Evolutionary conservation across 2,888 invertebrate genomes (phyloP).

Genomic region (Dexiosoma caninum): DNA sequence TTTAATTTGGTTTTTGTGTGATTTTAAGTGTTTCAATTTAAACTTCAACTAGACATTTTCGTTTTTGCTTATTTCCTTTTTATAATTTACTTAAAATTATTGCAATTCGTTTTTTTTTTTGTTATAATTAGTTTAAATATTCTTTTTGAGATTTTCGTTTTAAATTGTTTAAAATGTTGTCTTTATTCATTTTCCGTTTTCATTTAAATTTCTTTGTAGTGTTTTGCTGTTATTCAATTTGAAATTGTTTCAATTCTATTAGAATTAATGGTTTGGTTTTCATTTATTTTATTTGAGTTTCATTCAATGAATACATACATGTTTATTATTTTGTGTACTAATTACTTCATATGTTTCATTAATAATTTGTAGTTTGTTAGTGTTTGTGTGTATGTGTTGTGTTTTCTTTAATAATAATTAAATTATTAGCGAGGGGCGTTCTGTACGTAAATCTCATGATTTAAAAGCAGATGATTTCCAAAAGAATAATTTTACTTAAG

Average conservation of each 20-base stretch:
- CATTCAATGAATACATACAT: constrained; percentile 46
- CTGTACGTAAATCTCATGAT: no score
- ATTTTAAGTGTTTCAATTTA: constrained; percentile 62
- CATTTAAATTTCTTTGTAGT: constrained; percentile 9
- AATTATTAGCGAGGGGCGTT: no score
- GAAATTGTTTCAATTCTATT: constrained; percentile 53
- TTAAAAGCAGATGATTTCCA: no score
- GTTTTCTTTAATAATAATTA: not conserved
- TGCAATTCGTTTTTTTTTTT: constrained; percentile 60
- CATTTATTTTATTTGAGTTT: constrained; percentile 20
- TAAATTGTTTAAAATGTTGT: constrained; percentile 50
- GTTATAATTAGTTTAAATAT: constrained; percentile 46
- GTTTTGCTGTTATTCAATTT: constrained; percentile 31
- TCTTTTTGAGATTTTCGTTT: constrained; percentile 1
- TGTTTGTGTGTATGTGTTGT: constrained; percentile 6
- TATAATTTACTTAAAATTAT: constrained; percentile 59
- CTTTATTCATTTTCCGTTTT: constrained; percentile 11
- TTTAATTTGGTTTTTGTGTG: constrained; percentile 49
- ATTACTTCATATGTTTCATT: constrained; percentile 32
- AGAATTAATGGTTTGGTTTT: constrained; percentile 51
- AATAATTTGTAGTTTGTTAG: not conserved
- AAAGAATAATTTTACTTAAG: no score
- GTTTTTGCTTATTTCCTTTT: constrained; percentile 30
- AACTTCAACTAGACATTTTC: constrained; percentile 66
- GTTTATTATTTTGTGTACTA: constrained; percentile 22